Evolutionary conservation across 2,797 vertebrate species (phyloP).

Genomic region (Nasua narica): DNA sequence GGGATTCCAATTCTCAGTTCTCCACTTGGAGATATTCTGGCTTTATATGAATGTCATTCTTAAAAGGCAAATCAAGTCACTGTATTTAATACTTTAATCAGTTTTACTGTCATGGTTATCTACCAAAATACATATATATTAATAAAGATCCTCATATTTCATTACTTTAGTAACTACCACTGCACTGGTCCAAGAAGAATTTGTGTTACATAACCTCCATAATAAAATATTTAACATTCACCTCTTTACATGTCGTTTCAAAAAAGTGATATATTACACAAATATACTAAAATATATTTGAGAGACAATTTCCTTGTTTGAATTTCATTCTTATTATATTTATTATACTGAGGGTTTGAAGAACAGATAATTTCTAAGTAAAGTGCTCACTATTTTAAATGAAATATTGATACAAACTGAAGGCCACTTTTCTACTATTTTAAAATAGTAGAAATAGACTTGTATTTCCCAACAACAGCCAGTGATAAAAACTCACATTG

Average conservation of each 20-base stretch:
- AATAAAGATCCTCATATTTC: conserved; percentile 27
- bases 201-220: conserved; percentile 74
- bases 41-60: conserved; percentile 28
- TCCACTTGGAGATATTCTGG: conserved; percentile 60
- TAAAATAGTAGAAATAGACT: conserved; percentile 74
- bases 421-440: conserved; percentile 76
- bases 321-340: conserved; percentile 46
- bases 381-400: conserved; percentile 67
- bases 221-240: conserved; percentile 57
- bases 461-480: conserved; percentile 64
- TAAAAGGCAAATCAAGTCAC: conserved; percentile 50
- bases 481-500: conserved; percentile 76
- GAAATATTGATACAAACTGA: conserved; percentile 64
- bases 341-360: conserved; percentile 60
- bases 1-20: conserved; percentile 80
- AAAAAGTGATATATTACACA: conserved; percentile 42
- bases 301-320: not conserved
- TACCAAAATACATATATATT: not conserved
- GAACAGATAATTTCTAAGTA: conserved; percentile 57
- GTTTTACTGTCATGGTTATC: conserved; percentile 31
- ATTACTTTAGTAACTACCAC: conserved; percentile 52
- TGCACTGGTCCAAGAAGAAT: conserved; percentile 44
- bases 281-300: conserved; percentile 49
- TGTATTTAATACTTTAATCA: not conserved
- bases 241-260: conserved; percentile 57